Percentiles rank a stretch among this genome's conserved stretches.
These are phyloP conservation scores for Lycopodina hypogea DNA, from an alignment of 37 sponge, comb jelly and placozoan genomes.

Conservation along the genomic window DNA sequence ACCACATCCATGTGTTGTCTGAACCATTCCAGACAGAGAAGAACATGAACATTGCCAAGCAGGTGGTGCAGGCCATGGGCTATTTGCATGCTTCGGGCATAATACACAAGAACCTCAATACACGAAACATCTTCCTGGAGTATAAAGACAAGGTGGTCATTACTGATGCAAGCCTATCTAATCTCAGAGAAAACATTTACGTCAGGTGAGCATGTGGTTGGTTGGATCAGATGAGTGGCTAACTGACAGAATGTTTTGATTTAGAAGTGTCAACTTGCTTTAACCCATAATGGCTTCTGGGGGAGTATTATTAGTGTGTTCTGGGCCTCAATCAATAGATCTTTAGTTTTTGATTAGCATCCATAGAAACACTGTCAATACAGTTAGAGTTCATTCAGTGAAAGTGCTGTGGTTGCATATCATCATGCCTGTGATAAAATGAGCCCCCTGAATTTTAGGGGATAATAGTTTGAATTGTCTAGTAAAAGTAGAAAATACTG, in stretches of 20 bases:
- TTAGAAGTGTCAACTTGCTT: background rate
- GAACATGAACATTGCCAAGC: constrained; percentile 46
- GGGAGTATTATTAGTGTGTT: background rate
- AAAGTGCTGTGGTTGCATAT: too few relatives aligned
- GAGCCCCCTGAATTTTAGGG: too few relatives aligned
- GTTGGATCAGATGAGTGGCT: too few relatives aligned
- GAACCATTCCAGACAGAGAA: constrained; percentile 52
- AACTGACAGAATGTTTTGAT: background rate
- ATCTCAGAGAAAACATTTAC: constrained; percentile 62
- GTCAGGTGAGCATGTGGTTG: constrained; percentile 34
- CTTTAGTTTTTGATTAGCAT: too few relatives aligned
- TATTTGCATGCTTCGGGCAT: constrained; percentile 85
- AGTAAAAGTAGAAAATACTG: too few relatives aligned
- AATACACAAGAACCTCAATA: constrained; percentile 82
- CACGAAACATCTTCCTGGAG: constrained; percentile 78
- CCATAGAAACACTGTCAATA: too few relatives aligned
- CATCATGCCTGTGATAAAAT: too few relatives aligned
- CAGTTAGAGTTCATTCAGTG: too few relatives aligned
- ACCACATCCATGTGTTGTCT: constrained; percentile 58
- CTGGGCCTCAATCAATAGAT: too few relatives aligned
- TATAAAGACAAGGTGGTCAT: constrained; percentile 84
- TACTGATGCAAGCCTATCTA: constrained; percentile 81
- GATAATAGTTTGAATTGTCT: too few relatives aligned
- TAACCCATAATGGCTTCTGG: background rate
- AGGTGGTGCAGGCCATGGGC: constrained; percentile 83